These are phyloP conservation scores for Sebastes baramenuke DNA, from an alignment of 2,797 vertebrate genomes.

Conservation along the genomic window DNA sequence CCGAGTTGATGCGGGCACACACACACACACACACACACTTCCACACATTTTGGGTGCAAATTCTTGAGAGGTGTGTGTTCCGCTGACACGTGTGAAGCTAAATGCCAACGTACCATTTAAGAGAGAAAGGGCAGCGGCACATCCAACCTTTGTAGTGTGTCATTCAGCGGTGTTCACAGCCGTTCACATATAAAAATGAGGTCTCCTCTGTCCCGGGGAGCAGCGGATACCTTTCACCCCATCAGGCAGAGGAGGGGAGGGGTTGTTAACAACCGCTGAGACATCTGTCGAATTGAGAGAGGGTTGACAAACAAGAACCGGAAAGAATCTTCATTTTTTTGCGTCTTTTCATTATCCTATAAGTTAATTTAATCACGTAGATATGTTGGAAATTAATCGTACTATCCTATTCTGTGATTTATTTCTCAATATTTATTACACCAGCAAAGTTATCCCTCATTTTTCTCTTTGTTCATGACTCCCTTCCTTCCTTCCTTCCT, in stretches of 20 bases:
- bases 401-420: not conserved
- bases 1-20: conserved; percentile 33
- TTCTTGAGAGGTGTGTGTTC: conserved; percentile 84
- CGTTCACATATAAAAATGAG: conserved; percentile 82
- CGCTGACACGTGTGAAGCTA: conserved; percentile 87
- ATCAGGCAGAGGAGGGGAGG: conserved; percentile 51
- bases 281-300: conserved; percentile 53
- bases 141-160: conserved; percentile 87
- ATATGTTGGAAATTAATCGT: not conserved
- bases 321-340: not conserved
- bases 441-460: not conserved
- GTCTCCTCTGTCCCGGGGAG: conserved; percentile 76
- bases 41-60: conserved; percentile 79
- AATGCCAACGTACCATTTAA: conserved; percentile 90
- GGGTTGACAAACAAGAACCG: conserved; percentile 19
- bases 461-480: not conserved
- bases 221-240: conserved; percentile 72
- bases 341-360: not conserved
- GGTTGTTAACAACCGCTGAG: conserved; percentile 66
- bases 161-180: conserved; percentile 84
- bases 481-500: not conserved
- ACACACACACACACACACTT: conserved; percentile 45
- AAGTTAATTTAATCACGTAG: conserved; percentile 14
- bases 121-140: conserved; percentile 86
- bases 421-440: not conserved